Base-by-base conservation (phyloP, 2,888 invertebrate species). In the Magallana nippona region DNA sequence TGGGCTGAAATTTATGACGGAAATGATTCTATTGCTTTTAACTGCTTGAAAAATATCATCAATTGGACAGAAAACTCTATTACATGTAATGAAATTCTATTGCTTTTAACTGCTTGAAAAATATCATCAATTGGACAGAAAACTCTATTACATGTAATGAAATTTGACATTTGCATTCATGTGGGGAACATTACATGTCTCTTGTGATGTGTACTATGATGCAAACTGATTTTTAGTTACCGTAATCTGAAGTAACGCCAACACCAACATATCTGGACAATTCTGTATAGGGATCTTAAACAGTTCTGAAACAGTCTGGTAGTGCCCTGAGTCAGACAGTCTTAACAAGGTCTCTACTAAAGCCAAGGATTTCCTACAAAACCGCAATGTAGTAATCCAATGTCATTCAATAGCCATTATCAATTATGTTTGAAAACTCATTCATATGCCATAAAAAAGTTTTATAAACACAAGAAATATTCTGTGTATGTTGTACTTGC, bases 221-320 rank as follows among this genome's bases (percentile, higher is more conserved):
- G 13, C 11, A 15, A 71, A 8, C 57, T 32, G 2, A 55, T 17
- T 55, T 82, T 11, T 78, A 89, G 97, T 97, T 87, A 97, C 96
- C 93, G 96, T 96, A 80, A 98, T 96, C 94, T 99, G 98, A 78
- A 99, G 94, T 86, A 99, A 94, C 0, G 97, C 98, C 83, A 99
- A 95, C 82, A 98, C 96, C 84, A 99, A 95, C 27, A 99, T 96
- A 94, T 99, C 99, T 0, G 99, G 99, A 93, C 99, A 98, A 93
- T 97, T 97, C 93, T 97, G 97, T 22, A 98, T 95, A 0, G 99
- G 98, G 94, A 97, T 96, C 94, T 98, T 98, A 93, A 99, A 97
- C 78, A 98, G 95, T 89, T 99, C 98, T 88, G 97, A 96, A 11
- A 97, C 97, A 92, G 96, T 96, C 87, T 96, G 95, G 93, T 97